Conservation (phyloP, 1,140 invertebrate species). For the Drosophila malerkotliana region DNA sequence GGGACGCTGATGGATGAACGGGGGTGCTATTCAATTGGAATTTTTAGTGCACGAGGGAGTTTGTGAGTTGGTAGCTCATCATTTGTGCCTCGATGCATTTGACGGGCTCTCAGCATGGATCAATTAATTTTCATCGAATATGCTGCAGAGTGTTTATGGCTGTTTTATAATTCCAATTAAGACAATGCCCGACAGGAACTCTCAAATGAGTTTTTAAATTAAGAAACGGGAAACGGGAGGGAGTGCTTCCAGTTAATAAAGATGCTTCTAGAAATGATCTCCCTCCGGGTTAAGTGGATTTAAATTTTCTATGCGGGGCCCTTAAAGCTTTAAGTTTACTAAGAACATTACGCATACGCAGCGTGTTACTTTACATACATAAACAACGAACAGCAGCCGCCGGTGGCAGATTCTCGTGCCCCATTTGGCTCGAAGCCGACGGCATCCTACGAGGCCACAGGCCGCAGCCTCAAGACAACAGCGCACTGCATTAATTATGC, state of each 20-base stretch:
- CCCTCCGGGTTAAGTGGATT: background rate
- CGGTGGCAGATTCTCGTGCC: constrained; percentile 39
- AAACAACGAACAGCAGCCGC: constrained; percentile 53
- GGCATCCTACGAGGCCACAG: constrained; percentile 13
- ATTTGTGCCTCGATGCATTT: constrained; percentile 64
- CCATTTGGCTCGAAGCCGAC: constrained; percentile 38
- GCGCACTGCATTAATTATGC: constrained; percentile 64
- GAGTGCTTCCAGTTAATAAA: constrained; percentile 13
- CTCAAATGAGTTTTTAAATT: constrained; percentile 25
- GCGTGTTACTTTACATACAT: constrained; percentile 74
- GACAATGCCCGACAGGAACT: constrained; percentile 32
- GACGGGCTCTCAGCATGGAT: constrained; percentile 71
- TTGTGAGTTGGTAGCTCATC: constrained; percentile 34
- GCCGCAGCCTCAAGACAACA: constrained; percentile 39
- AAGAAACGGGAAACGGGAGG: constrained; percentile 14
- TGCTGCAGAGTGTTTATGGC: constrained; percentile 67
- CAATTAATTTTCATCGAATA: constrained; percentile 74
- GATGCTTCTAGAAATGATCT: constrained; percentile 1
- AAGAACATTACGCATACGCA: constrained; percentile 62
- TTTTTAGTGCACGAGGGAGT: constrained; percentile 50
- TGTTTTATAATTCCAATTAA: constrained; percentile 65
- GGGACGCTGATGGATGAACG: background rate
- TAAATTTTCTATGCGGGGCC: constrained; percentile 1
- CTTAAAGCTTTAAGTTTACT: constrained; percentile 42
- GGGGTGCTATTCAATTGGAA: constrained; percentile 55